Conservation (phyloP, 1,140 invertebrate genomes). For the Heliconius melpomene region DNA sequence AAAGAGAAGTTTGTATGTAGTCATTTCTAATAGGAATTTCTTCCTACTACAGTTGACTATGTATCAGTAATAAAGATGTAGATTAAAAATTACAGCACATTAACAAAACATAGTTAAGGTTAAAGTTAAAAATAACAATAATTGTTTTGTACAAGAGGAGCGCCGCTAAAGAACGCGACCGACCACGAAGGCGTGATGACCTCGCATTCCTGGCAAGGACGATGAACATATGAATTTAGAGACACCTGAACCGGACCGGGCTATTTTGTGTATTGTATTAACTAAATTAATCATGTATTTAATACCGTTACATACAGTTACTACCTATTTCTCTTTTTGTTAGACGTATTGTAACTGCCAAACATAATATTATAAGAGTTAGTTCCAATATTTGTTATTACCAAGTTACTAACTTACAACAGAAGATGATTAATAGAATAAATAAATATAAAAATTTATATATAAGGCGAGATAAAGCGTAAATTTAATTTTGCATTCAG, state of each 20-base stretch:
- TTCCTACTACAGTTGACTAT: too few species aligned
- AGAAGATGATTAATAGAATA: background rate
- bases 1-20: background rate
- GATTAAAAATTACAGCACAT: background rate
- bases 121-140: slow-evolving; percentile 44
- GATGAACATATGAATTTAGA: slow-evolving; percentile 55
- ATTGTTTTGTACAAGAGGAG: slow-evolving; percentile 70
- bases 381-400: background rate
- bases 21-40: background rate
- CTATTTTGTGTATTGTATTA: slow-evolving; percentile 23
- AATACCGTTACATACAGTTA: background rate
- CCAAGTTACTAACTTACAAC: background rate
- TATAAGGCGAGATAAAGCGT: too few species aligned
- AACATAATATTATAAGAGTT: background rate
- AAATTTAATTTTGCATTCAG: background rate
- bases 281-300: slow-evolving; percentile 23
- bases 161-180: slow-evolving; percentile 59
- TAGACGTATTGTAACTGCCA: background rate
- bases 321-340: background rate
- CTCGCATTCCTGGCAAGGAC: slow-evolving; percentile 81
- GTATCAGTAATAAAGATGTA: too few species aligned
- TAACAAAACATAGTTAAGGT: background rate
- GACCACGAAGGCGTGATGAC: slow-evolving; percentile 64
- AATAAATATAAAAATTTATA: background rate
- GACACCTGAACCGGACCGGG: slow-evolving; percentile 34